These are phyloP conservation scores for Uloborus plumipes DNA, from an alignment of 2,888 invertebrate species.

Conservation along the genomic window DNA sequence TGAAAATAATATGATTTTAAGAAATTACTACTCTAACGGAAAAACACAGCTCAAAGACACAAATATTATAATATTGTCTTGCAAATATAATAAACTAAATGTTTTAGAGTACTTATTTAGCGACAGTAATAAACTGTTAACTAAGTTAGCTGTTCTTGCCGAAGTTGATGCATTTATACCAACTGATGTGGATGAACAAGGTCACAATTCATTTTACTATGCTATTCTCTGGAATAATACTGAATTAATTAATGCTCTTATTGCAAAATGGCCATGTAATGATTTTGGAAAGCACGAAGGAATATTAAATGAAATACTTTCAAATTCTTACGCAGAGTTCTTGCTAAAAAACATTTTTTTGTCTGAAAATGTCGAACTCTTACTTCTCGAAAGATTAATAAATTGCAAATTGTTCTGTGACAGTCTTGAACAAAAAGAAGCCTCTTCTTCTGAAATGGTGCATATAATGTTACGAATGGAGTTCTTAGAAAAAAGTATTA, in stretches of 20 bases:
- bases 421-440: too few relatives aligned
- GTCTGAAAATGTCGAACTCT: neutral
- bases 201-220: conserved; percentile 19
- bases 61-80: conserved; percentile 10
- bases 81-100: neutral
- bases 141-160: neutral
- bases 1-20: conserved; percentile 1
- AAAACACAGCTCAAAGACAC: neutral
- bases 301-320: conserved; percentile 5
- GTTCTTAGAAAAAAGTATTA: neutral
- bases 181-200: conserved; percentile 2
- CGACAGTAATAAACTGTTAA: neutral
- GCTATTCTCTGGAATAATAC: neutral
- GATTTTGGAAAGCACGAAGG: too few relatives aligned
- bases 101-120: conserved; percentile 3
- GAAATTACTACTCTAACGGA: neutral
- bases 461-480: neutral
- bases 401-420: neutral
- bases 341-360: neutral
- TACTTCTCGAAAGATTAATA: neutral
- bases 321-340: neutral
- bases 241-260: neutral
- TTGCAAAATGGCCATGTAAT: neutral
- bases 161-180: neutral
- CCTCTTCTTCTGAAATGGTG: too few relatives aligned